Conservation (phyloP, 2,113 vertebrate genomes). For the Kryptolebias marmoratus region DNA sequence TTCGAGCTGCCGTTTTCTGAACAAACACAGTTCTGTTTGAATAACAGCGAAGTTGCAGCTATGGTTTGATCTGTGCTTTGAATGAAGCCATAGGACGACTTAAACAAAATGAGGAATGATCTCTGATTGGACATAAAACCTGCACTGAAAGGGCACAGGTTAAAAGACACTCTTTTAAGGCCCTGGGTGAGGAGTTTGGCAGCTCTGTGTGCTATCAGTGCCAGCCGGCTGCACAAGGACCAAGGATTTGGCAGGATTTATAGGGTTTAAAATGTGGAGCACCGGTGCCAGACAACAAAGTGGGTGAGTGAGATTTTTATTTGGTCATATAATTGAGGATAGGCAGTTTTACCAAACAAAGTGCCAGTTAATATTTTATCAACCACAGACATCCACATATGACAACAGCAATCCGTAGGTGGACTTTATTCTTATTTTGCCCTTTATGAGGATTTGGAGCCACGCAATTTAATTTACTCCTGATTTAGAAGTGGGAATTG, state of each 20-base stretch:
- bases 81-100: conserved; percentile 23
- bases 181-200: conserved; percentile 42
- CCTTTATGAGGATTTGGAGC: background rate
- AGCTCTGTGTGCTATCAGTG: conserved; percentile 19
- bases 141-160: conserved; percentile 13
- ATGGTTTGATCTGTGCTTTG: conserved; percentile 4
- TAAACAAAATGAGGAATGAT: conserved; percentile 18
- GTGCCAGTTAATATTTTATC: conserved; percentile 1
- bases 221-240: conserved; percentile 24
- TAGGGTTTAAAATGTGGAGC: conserved; percentile 15
- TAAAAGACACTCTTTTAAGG: conserved; percentile 29
- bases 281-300: conserved; percentile 21
- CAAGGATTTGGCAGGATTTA: conserved; percentile 39
- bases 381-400: background rate
- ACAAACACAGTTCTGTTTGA: conserved; percentile 7
- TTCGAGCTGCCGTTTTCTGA: conserved; percentile 2
- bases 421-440: background rate
- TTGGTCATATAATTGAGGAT: conserved; percentile 16
- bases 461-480: background rate
- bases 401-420: background rate
- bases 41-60: background rate
- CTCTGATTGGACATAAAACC: conserved; percentile 26
- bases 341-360: background rate
- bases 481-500: background rate
- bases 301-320: background rate